A percentile compares a stretch with the other conserved stretches of the same genome.
Evolutionary conservation across 2,888 invertebrate species (phyloP).

Genomic region (Hirtodrosophila alboralis): DNA sequence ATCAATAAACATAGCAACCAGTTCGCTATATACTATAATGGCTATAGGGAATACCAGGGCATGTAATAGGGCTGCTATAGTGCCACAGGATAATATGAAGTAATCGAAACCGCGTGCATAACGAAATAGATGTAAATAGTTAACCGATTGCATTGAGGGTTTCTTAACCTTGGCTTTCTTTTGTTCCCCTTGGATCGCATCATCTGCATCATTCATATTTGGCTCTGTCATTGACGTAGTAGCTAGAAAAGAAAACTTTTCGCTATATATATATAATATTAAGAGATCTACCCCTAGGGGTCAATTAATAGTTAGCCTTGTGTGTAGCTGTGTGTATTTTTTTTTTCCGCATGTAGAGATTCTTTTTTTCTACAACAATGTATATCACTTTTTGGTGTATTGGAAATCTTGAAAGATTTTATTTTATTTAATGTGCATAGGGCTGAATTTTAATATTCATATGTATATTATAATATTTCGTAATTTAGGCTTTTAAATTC

Average conservation of each 20-base stretch:
- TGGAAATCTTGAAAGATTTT: conserved; percentile 2
- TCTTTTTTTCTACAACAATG: too few relatives aligned
- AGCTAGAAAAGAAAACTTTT: conserved; percentile 20
- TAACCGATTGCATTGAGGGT: conserved; percentile 43
- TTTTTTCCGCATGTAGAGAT: too few relatives aligned
- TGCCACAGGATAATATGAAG: conserved; percentile 85
- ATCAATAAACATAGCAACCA: conserved; percentile 88
- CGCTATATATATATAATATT: conserved; percentile 60
- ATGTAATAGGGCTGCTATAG: conserved; percentile 86
- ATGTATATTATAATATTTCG: too few relatives aligned
- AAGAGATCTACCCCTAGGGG: too few relatives aligned
- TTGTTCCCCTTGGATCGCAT: conserved; percentile 23
- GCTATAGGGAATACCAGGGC: conserved; percentile 87
- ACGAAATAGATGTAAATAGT: conserved; percentile 84
- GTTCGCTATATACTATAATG: conserved; percentile 89
- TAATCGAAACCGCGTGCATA: conserved; percentile 87
- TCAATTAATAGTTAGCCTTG: conserved; percentile 67
- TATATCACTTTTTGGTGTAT: conserved; percentile 1
- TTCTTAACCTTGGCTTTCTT: conserved; percentile 36
- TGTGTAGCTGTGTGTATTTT: too few relatives aligned
- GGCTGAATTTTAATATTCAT: too few relatives aligned
- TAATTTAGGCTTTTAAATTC: conserved; percentile 5
- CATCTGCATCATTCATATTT: conserved; percentile 25
- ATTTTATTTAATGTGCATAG: too few relatives aligned
- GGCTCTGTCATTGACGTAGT: conserved; percentile 36